Evolutionary conservation across 2,797 vertebrate species (phyloP).

Genomic region (Heterohyrax brucei): DNA sequence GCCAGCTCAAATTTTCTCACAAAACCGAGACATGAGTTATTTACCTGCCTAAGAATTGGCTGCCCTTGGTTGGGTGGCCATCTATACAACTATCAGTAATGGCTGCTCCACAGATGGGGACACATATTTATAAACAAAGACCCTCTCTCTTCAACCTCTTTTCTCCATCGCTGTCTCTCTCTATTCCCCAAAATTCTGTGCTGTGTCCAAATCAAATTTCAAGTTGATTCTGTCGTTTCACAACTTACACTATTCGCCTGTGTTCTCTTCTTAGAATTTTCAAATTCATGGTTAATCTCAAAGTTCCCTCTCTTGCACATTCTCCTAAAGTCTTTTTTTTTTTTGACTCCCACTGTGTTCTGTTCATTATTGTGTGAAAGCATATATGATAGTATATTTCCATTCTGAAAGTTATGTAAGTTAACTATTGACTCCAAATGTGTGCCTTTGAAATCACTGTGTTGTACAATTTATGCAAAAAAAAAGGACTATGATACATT

Average conservation of each 20-base stretch:
- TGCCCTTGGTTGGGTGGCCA: background rate
- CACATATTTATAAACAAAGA: background rate
- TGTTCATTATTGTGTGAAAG: background rate
- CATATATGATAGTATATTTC: background rate
- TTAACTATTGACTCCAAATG: background rate
- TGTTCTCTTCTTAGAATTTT: constrained; percentile 3
- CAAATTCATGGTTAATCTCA: constrained; percentile 39
- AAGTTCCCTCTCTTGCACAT: background rate
- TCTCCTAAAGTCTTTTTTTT: background rate
- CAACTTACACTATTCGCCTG: background rate
- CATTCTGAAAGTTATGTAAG: background rate
- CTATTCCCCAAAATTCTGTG: background rate
- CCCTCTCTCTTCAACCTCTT: background rate
- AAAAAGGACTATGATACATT: background rate
- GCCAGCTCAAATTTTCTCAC: constrained; percentile 30
- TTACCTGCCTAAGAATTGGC: background rate
- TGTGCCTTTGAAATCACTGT: background rate
- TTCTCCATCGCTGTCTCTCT: background rate
- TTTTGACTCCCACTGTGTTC: background rate
- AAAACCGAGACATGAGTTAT: background rate
- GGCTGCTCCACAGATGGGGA: background rate
- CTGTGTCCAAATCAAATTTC: background rate
- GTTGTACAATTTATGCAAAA: background rate
- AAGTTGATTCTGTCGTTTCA: constrained; percentile 14
- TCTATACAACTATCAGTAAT: background rate